A percentile compares a stretch with the other conserved stretches of the same genome.
Evolutionary conservation across 2,113 vertebrate genomes (phyloP).

Genomic region (Trinectes maculatus): DNA sequence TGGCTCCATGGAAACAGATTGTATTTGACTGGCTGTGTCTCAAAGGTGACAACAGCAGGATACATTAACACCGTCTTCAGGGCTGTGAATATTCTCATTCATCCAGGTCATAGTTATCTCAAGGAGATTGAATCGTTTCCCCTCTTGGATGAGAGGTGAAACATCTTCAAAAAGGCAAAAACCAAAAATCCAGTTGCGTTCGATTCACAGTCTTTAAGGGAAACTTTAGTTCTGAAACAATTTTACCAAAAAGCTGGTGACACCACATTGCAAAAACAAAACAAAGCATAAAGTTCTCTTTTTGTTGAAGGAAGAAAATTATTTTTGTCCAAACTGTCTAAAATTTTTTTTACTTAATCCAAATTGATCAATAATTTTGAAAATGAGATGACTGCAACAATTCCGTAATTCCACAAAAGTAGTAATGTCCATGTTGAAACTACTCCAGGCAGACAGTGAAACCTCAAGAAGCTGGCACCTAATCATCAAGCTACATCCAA

Average conservation of each 20-base stretch:
- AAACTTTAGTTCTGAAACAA: too few relatives aligned
- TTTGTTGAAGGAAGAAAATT: not conserved
- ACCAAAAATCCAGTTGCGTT: too few relatives aligned
- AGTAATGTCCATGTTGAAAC: constrained; percentile 45
- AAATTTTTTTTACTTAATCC: constrained; percentile 26
- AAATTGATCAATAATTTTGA: constrained; percentile 56
- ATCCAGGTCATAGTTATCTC: too few relatives aligned
- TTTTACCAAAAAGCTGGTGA: too few relatives aligned
- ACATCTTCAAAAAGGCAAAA: too few relatives aligned
- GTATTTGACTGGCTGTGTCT: constrained; percentile 5
- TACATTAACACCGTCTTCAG: constrained; percentile 7
- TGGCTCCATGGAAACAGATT: constrained; percentile 11
- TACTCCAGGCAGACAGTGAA: constrained; percentile 48
- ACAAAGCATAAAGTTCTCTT: too few relatives aligned
- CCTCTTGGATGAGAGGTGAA: too few relatives aligned
- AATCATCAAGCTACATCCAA: constrained; percentile 48
- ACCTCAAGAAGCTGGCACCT: constrained; percentile 57
- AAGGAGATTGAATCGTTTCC: not conserved
- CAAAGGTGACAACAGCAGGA: constrained; percentile 2
- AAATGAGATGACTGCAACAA: constrained; percentile 40
- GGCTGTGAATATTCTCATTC: not conserved
- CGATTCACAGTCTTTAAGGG: too few relatives aligned
- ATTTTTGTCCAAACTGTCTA: constrained; percentile 26
- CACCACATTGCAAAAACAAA: too few relatives aligned
- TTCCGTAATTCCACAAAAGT: constrained; percentile 41